phyloP scores from a whole-genome alignment of 2,888 invertebrate species.

The Diogma glabrata region DNA sequence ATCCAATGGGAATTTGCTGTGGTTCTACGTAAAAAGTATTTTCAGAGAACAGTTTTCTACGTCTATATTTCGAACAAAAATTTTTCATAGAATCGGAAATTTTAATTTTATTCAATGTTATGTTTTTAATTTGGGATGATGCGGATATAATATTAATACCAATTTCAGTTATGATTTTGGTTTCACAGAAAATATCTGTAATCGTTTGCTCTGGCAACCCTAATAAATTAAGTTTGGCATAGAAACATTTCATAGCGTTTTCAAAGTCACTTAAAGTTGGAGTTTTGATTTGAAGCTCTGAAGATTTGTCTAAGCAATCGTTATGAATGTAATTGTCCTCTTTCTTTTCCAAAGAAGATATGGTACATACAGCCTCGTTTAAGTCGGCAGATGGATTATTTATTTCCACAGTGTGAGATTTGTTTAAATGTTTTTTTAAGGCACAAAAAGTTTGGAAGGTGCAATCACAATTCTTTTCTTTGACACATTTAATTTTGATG shows the following conservation, averaged over 20 bases:
- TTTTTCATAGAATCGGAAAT: not conserved
- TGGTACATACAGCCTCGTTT: not conserved
- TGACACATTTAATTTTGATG: not conserved
- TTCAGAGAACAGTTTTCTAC: not conserved
- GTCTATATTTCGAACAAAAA: conserved; percentile 3
- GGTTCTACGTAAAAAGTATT: not conserved
- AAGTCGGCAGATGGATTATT: conserved; percentile 1
- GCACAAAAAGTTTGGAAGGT: conserved; percentile 1
- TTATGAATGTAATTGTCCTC: not conserved
- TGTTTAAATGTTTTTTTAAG: not conserved
- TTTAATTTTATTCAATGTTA: not conserved
- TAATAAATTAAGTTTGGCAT: not conserved
- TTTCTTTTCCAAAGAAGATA: not conserved
- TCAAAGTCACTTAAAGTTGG: not conserved
- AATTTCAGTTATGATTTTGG: not conserved
- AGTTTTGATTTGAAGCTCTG: not conserved
- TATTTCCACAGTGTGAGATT: conserved; percentile 2
- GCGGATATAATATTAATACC: not conserved
- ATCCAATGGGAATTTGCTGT: conserved; percentile 1
- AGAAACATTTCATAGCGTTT: not conserved
- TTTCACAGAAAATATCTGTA: not conserved
- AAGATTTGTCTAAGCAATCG: not conserved
- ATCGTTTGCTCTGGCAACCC: conserved; percentile 6
- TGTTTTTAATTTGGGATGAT: not conserved
- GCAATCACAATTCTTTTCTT: conserved; percentile 1